Evolutionary conservation across 1,140 invertebrate genomes (phyloP), one percentile per base, ranked within the genome.

Genomic region (Acromyrmex heyeri): DNA sequence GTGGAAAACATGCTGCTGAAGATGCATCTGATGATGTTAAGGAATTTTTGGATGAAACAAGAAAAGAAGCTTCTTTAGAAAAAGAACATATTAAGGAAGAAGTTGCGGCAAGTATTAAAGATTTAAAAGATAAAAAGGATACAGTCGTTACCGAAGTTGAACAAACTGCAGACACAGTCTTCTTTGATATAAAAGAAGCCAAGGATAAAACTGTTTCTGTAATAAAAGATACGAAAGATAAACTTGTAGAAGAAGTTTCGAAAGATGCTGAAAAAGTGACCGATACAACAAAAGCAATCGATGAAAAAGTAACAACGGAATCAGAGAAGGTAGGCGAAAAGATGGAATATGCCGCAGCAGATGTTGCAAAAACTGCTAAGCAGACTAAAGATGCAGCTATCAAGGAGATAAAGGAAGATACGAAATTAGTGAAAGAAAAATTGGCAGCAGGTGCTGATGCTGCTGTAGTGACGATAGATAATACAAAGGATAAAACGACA

Each of bases 1-100:
- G 90, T 30, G 79, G 82, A 0, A 92, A 93, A 86, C 76, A 90
- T n/a, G 4, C 77, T 10, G 81, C 65, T 0, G 90, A 91, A 44
- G 86, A 86, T 50, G 50, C 82, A 16, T 50, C 65, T 16, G 85
- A 90, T 4, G 91, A 91, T 16, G 86, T 77, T 3, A 88, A 91
- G 48, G 90, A 91, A 21, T 89, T 88, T 57, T 55, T 81, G 14
- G 86, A 89, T 18, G 85, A 91, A 3, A 88, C 82, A 0, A 87
- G 86, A 69, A 64, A 87, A 86, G 90, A 91, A 62, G 86, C 85
- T n/a, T 59, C 72, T 50, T 57, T 57, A 57, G 87, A 88, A 44
- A 48, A 90, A 87, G 75, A 85, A n/a, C 55, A 64, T 44, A 38
- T 48, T 21, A 65, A 87, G 55, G 81, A 44, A 16, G 34, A 81